These are phyloP conservation scores for Zygothrica quintamaculata DNA, from an alignment of 2,888 invertebrate genomes.

Conservation along the genomic window DNA sequence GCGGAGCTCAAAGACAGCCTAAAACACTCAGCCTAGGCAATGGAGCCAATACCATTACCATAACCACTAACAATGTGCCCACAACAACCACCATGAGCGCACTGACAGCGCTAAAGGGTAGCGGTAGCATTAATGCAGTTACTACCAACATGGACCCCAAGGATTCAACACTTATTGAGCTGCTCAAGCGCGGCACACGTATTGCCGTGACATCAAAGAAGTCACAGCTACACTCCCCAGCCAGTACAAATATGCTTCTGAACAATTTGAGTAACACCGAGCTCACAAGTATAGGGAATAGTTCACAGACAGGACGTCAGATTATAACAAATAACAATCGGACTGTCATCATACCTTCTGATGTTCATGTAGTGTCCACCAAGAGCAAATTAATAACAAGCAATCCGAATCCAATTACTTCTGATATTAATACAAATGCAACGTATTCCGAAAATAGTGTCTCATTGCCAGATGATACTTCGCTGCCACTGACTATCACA, in stretches of 20 bases:
- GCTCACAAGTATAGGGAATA: conserved; percentile 49
- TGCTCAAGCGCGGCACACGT: conserved; percentile 89
- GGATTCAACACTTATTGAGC: conserved; percentile 91
- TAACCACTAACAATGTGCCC: conserved; percentile 72
- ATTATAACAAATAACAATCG: conserved; percentile 84
- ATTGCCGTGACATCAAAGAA: conserved; percentile 87
- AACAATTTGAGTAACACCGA: conserved; percentile 88
- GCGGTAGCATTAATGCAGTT: conserved; percentile 77
- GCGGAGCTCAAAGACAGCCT: conserved; percentile 72
- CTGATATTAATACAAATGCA: conserved; percentile 55
- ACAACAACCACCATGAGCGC: conserved; percentile 71
- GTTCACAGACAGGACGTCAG: conserved; percentile 85
- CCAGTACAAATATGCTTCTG: conserved; percentile 76
- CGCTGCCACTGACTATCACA: conserved; percentile 83
- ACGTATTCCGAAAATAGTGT: conserved; percentile 51
- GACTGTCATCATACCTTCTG: conserved; percentile 83
- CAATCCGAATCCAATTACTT: conserved; percentile 20
- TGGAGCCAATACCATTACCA: conserved; percentile 78
- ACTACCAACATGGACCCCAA: conserved; percentile 85
- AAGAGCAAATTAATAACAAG: conserved; percentile 65
- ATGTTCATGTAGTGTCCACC: conserved; percentile 79
- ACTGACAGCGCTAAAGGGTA: conserved; percentile 69
- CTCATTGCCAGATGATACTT: conserved; percentile 81
- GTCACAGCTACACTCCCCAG: conserved; percentile 88
- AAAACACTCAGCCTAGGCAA: conserved; percentile 76